Evolutionary conservation across 2,888 invertebrate genomes (phyloP).

Genomic region (Pollenia griseotomentosa): DNA sequence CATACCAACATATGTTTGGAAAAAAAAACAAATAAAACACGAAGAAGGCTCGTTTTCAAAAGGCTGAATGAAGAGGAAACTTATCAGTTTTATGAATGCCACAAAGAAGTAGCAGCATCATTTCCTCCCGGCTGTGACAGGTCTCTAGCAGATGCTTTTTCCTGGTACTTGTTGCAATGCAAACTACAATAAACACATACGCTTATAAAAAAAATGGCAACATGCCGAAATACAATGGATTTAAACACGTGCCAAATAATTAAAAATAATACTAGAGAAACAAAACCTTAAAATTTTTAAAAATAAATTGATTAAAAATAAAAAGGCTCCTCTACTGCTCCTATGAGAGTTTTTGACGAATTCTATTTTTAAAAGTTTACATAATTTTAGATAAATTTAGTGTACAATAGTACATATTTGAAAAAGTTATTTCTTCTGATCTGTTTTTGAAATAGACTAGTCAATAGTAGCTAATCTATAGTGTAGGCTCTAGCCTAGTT

Average conservation of each 20-base stretch:
- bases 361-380: background rate
- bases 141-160: conserved; percentile 51
- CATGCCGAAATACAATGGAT: conserved; percentile 60
- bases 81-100: conserved; percentile 16
- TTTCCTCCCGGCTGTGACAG: background rate
- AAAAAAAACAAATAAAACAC: conserved; percentile 29
- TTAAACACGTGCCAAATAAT: conserved; percentile 71
- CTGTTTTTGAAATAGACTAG: too few relatives aligned
- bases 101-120: conserved; percentile 33
- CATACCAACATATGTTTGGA: conserved; percentile 50
- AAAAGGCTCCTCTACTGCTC: background rate
- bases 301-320: background rate
- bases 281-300: conserved; percentile 8
- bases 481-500: too few relatives aligned
- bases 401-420: too few relatives aligned
- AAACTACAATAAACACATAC: conserved; percentile 15
- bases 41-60: background rate
- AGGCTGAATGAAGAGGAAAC: conserved; percentile 11
- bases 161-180: conserved; percentile 6
- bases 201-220: conserved; percentile 56
- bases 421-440: too few relatives aligned
- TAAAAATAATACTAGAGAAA: conserved; percentile 26
- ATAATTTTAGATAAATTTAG: background rate
- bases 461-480: too few relatives aligned
- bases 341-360: background rate